These are phyloP conservation scores for Clepsis dumicolana DNA, from an alignment of 2,888 invertebrate species.

Conservation along the genomic window DNA sequence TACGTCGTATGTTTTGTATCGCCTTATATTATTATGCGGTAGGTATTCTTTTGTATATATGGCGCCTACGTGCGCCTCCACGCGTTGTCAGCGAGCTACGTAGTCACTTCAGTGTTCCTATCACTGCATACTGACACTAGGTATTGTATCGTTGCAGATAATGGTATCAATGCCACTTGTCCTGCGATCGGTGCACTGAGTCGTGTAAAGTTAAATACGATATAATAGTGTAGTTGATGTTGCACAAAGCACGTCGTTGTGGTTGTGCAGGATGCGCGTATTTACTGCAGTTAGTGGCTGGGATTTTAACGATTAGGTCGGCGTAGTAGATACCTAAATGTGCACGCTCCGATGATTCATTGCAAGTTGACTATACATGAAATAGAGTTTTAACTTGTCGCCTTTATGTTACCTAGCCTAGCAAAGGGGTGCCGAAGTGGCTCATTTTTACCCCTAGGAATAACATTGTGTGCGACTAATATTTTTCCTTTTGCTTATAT, in stretches of 20 bases:
- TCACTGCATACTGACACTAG: conserved; percentile 30
- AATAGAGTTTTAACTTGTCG: neutral
- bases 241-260: neutral
- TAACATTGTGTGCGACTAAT: no score
- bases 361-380: neutral
- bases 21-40: conserved; percentile 21
- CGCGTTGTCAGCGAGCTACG: conserved; percentile 65
- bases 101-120: conserved; percentile 28
- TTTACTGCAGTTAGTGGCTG: conserved; percentile 9
- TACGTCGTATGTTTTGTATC: conserved; percentile 16
- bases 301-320: conserved; percentile 7
- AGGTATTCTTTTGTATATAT: conserved; percentile 44
- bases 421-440: no score
- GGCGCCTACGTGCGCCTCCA: conserved; percentile 78
- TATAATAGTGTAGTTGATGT: conserved; percentile 5
- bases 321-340: neutral
- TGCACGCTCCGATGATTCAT: neutral
- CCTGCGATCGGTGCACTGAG: conserved; percentile 16
- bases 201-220: neutral
- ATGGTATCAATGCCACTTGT: conserved; percentile 31
- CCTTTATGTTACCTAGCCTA: no score
- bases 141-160: conserved; percentile 28
- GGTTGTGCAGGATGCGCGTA: conserved; percentile 2
- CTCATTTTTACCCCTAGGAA: no score
- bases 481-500: no score